phyloP scores from a whole-genome alignment of 2,113 vertebrate species.

The Oncorhynchus mykiss region DNA sequence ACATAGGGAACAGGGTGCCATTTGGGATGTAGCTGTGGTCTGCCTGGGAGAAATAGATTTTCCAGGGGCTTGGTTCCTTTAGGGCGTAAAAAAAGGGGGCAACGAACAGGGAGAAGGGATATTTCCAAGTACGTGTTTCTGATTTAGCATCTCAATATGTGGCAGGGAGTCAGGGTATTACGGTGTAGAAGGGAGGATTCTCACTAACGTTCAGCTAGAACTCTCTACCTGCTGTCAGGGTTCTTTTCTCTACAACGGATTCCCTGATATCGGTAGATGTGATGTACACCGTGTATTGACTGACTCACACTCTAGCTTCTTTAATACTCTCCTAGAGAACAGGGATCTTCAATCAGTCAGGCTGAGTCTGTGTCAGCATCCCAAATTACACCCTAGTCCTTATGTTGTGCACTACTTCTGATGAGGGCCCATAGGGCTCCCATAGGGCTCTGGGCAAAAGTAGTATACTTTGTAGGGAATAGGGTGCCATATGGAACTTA shows the following conservation, averaged over 20 bases:
- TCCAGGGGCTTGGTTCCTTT: slow-evolving; percentile 14
- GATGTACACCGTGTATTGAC: not conserved
- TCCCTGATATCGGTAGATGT: not conserved
- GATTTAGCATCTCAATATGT: slow-evolving; percentile 59
- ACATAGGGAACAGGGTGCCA: too few species aligned
- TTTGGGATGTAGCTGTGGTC: not conserved
- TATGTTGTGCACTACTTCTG: too few species aligned
- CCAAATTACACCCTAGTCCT: too few species aligned
- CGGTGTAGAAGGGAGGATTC: slow-evolving; percentile 12
- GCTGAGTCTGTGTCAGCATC: not conserved
- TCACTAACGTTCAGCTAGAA: not conserved
- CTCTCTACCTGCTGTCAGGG: not conserved
- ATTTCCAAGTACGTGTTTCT: slow-evolving; percentile 42
- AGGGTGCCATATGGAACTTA: not conserved
- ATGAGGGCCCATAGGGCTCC: too few species aligned
- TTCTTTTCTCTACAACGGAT: not conserved
- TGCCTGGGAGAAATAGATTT: slow-evolving; percentile 33
- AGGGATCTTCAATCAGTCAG: not conserved
- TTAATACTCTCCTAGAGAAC: not conserved
- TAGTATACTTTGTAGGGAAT: too few species aligned
- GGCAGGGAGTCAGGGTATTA: slow-evolving; percentile 14
- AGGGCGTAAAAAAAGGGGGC: slow-evolving; percentile 5
- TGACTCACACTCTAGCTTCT: not conserved
- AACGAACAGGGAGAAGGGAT: slow-evolving; percentile 4
- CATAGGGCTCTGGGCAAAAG: too few species aligned